phyloP scores from a whole-genome alignment of 2,797 vertebrate species.

The Staurois parvus region DNA sequence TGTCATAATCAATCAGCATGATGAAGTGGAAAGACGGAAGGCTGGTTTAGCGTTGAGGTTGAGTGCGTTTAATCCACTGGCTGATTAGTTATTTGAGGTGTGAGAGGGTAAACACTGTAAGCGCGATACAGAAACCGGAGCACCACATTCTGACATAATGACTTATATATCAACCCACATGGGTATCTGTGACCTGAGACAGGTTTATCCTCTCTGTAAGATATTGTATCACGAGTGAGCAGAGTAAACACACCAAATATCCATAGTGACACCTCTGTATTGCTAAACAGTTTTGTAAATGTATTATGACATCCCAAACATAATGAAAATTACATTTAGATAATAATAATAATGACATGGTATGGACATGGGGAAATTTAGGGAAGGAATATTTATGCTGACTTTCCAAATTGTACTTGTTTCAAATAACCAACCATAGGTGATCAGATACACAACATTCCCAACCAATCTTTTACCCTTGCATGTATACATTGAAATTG shows the following conservation, averaged over 20 bases:
- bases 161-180: constrained; percentile 40
- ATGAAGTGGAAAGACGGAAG: constrained; percentile 69
- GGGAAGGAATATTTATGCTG: too few species aligned
- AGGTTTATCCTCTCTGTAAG: constrained; percentile 26
- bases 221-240: constrained; percentile 24
- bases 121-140: constrained; percentile 59
- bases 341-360: not conserved
- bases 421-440: too few species aligned
- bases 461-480: too few species aligned
- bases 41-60: constrained; percentile 65
- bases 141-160: constrained; percentile 48
- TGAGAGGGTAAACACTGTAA: constrained; percentile 66
- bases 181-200: constrained; percentile 40
- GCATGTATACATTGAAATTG: too few species aligned
- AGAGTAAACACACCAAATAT: constrained; percentile 24
- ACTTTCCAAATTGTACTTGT: too few species aligned
- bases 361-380: not conserved
- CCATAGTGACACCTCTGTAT: constrained; percentile 7
- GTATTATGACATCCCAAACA: not conserved
- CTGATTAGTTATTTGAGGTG: constrained; percentile 71
- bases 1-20: constrained; percentile 72
- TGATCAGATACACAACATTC: too few species aligned
- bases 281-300: constrained; percentile 4
- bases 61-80: constrained; percentile 70
- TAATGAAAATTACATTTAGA: not conserved